Percentiles rank a stretch among this genome's conserved stretches.
Evolutionary conservation across 2,888 invertebrate species (phyloP).

Genomic region (Steromphala cineraria): DNA sequence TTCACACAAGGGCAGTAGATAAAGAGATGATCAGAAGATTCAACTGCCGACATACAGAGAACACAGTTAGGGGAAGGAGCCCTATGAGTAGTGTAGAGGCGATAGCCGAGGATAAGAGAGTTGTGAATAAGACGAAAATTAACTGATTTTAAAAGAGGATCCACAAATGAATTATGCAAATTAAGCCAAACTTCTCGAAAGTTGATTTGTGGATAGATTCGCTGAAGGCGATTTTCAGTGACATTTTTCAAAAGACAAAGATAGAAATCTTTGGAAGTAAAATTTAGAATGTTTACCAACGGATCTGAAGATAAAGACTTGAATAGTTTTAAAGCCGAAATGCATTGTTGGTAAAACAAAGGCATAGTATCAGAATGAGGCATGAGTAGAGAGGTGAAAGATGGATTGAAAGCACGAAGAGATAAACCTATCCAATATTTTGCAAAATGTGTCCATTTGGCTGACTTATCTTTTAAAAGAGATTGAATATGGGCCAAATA

Average conservation of each 20-base stretch:
- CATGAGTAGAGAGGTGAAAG: conserved; percentile 19
- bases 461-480: conserved; percentile 14
- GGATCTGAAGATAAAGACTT: background rate
- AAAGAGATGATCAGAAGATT: background rate
- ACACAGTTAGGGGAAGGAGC: background rate
- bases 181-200: background rate
- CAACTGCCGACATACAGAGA: background rate
- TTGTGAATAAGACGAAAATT: background rate
- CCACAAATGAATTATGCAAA: background rate
- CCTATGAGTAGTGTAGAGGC: background rate
- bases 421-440: conserved; percentile 29
- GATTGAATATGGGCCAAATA: conserved; percentile 27
- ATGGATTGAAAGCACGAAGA: conserved; percentile 13
- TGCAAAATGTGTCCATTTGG: conserved; percentile 30
- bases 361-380: conserved; percentile 32
- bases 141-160: background rate
- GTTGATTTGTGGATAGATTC: background rate
- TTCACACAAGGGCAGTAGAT: background rate
- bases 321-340: background rate
- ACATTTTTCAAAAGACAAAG: background rate
- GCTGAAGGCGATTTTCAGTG: background rate
- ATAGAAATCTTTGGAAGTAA: background rate
- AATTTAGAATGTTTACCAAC: background rate
- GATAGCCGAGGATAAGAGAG: background rate
- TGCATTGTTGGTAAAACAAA: conserved; percentile 25